These are phyloP conservation scores for Cassiopea xamachana DNA, from an alignment of 30 jellyfish, hydroid and myxozoan species.

Conservation along the genomic window DNA sequence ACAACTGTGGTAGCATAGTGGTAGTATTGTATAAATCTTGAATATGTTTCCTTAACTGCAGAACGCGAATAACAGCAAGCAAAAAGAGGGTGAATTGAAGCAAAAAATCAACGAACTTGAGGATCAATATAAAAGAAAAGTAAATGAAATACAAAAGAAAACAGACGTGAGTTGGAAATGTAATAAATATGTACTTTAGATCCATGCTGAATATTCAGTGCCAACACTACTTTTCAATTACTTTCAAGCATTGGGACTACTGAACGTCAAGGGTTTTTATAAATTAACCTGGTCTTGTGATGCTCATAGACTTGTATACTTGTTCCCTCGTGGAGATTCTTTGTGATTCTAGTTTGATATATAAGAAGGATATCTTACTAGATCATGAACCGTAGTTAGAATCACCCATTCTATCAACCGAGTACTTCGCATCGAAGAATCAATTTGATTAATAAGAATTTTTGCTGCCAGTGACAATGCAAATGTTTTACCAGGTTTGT, in stretches of 20 bases:
- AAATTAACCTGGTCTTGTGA: too few relatives aligned
- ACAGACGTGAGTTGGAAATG: constrained; percentile 45
- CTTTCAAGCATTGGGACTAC: background rate
- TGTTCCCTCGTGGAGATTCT: too few relatives aligned
- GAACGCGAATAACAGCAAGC: constrained; percentile 28
- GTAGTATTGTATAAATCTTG: background rate
- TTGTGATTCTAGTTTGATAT: too few relatives aligned
- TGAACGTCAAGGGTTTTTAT: too few relatives aligned
- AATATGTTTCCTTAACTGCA: background rate
- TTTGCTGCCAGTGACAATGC: too few relatives aligned
- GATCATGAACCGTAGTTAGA: too few relatives aligned
- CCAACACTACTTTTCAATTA: background rate
- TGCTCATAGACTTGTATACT: too few relatives aligned
- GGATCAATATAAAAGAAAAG: constrained; percentile 26
- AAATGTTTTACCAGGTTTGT: too few relatives aligned
- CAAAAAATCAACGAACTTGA: constrained; percentile 31
- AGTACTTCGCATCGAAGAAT: too few relatives aligned
- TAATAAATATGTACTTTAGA: background rate
- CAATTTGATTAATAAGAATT: too few relatives aligned
- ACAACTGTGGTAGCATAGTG: background rate
- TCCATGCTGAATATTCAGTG: background rate
- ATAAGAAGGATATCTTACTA: too few relatives aligned
- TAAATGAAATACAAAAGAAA: constrained; percentile 27
- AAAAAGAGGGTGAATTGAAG: constrained; percentile 52
- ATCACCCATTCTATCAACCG: too few relatives aligned